Evolutionary conservation across 2,888 invertebrate species (phyloP), one percentile per base, ranked within the genome.

Genomic region (Campopleginae sp.): DNA sequence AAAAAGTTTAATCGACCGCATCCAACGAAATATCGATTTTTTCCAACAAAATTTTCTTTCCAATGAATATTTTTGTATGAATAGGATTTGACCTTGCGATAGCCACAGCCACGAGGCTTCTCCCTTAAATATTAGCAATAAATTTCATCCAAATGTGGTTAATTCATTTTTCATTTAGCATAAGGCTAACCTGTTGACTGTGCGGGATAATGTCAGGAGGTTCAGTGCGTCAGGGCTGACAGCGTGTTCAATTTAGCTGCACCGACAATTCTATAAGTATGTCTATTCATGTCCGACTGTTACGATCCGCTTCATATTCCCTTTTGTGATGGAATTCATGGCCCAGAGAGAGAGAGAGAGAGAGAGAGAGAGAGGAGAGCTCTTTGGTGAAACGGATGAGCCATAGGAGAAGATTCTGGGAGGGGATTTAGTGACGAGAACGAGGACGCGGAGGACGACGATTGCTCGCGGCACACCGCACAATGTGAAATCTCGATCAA

Each of bases 401-500:
- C 71, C 79, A 33, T 23, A 46, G 42, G 65, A 58, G 58, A 42
- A 61, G 44, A 78, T 78, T 78, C 70, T 48, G 44, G 46, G 23
- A 44, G 72, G 38, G 72, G 68, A 78, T 78, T 78, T 78, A 44
- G 78, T 78, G 78, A 70, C 46, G 58, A 58, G 19, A 51, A 71
- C 68, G 42, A 68, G 19, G 68, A 68, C 42, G 63, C 48, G 44
- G 83, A 66, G 61, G 84, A 80, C 86, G 80, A 80, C 86, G 80
- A 86, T 86, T 83, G 80, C 80, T 76, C 58, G 80, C 66, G 77
- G 77, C 68, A 48, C 68, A 80, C 83, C 77, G 65, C 83, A 82
- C 86, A 86, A 86, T 86, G 80, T 77, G 80, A 77, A 86, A 86
- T 86, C 83, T 83, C 83, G 86, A 86, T 86, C 86, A 86, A 86